These are phyloP conservation scores for Arothron firmamentum DNA, from an alignment of 2,113 vertebrate species.

Conservation along the genomic window DNA sequence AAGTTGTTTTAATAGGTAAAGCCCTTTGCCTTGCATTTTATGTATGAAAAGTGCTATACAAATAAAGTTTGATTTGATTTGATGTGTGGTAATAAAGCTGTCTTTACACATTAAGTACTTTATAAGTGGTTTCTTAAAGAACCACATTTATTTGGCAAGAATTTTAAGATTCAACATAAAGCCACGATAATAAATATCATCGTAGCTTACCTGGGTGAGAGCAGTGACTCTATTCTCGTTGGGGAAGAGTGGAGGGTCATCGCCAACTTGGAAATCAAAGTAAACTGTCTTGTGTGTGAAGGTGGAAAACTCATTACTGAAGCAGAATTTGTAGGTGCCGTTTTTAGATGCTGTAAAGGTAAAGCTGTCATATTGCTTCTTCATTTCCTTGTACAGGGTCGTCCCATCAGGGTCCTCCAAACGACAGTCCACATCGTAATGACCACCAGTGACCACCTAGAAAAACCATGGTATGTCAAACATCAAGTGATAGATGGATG, in stretches of 20 bases:
- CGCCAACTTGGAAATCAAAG: conserved; percentile 97
- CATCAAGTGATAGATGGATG: too few species aligned
- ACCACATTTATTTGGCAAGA: too few species aligned
- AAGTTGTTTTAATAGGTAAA: too few species aligned
- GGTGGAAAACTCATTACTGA: conserved; percentile 98
- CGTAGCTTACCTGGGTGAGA: conserved; percentile 86
- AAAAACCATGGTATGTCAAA: neutral
- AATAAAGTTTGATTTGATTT: too few species aligned
- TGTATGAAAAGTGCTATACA: too few species aligned
- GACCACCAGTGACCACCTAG: conserved; percentile 96
- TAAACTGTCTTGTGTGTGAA: conserved; percentile 99
- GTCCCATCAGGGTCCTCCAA: conserved; percentile 88
- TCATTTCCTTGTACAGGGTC: conserved; percentile 96
- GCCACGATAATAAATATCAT: too few species aligned
- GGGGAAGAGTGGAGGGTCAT: conserved; percentile 95
- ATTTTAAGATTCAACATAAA: too few species aligned
- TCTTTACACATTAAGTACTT: too few species aligned
- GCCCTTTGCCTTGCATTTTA: too few species aligned
- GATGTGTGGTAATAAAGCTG: too few species aligned
- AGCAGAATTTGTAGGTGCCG: conserved; percentile 96
- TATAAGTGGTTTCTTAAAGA: neutral
- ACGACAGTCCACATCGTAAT: conserved; percentile 97
- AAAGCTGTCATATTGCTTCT: conserved; percentile 98
- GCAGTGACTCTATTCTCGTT: conserved; percentile 96
- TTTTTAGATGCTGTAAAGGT: conserved; percentile 91